These are phyloP conservation scores for Diorhabda carinulata DNA, from an alignment of 1,140 invertebrate genomes.

Conservation along the genomic window DNA sequence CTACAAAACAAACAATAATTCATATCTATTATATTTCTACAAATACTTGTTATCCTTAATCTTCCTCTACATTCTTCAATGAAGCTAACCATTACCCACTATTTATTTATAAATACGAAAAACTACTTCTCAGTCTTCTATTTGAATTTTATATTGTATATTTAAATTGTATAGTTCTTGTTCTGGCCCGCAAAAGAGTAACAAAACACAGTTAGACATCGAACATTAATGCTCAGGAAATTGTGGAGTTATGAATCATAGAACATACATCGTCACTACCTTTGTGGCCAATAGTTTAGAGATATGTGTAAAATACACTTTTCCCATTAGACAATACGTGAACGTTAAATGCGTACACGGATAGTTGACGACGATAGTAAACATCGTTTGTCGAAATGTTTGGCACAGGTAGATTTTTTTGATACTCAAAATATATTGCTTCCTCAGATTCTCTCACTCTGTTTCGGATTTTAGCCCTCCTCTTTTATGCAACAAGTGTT, in stretches of 20 bases:
- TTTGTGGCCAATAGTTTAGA: constrained; percentile 33
- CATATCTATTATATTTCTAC: too few relatives aligned
- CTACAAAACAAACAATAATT: too few relatives aligned
- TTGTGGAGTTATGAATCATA: constrained; percentile 33
- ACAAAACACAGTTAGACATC: constrained; percentile 32
- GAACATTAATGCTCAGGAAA: constrained; percentile 23
- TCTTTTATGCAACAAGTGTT: constrained; percentile 5
- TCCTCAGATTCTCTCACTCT: constrained; percentile 19
- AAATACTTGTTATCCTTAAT: too few relatives aligned
- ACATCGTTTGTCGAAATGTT: constrained; percentile 38
- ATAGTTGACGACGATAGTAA: constrained; percentile 36
- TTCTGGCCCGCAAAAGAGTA: constrained; percentile 38
- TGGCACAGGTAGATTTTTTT: constrained; percentile 30
- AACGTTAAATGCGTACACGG: constrained; percentile 34
- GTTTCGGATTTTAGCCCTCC: constrained; percentile 14
- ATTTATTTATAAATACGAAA: too few relatives aligned
- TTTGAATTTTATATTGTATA: too few relatives aligned
- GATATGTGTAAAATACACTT: constrained; percentile 32
- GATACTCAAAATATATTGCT: constrained; percentile 32
- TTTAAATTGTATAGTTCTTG: constrained; percentile 21
- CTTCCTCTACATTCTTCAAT: too few relatives aligned
- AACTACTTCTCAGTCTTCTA: too few relatives aligned
- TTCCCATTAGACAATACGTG: constrained; percentile 25
- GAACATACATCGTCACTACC: constrained; percentile 32
- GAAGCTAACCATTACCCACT: too few relatives aligned